These are phyloP conservation scores for Rhynchonycteris naso DNA, from an alignment of 2,797 vertebrate genomes.

Conservation along the genomic window DNA sequence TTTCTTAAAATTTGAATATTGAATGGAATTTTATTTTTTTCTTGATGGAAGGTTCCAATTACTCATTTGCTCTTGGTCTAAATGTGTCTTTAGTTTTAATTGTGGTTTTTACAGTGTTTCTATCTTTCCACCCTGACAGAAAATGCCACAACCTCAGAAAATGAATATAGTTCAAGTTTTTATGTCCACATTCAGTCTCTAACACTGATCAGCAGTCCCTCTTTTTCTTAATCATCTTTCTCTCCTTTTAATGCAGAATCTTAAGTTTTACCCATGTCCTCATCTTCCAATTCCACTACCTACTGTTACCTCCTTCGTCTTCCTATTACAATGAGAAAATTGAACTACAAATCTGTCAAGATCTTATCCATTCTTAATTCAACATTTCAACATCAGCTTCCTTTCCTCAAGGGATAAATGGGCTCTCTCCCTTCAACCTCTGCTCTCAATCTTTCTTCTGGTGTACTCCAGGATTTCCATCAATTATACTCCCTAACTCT, in stretches of 20 bases:
- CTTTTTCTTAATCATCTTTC: neutral
- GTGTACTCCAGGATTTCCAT: neutral
- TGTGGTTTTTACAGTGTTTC: neutral
- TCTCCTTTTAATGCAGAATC: neutral
- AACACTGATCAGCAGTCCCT: neutral
- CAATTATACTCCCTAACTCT: neutral
- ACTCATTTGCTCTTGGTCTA: neutral
- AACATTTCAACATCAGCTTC: slow-evolving; percentile 13
- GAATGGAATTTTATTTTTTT: slow-evolving; percentile 17
- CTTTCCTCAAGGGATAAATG: neutral
- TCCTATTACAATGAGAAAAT: neutral
- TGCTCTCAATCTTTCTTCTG: neutral
- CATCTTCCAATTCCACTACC: neutral
- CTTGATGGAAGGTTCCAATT: slow-evolving; percentile 9
- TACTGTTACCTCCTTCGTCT: neutral
- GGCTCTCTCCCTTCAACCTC: neutral
- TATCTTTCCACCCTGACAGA: neutral
- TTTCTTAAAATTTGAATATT: slow-evolving; percentile 34
- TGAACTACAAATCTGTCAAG: neutral
- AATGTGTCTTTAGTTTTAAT: neutral
- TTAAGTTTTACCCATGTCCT: neutral
- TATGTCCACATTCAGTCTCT: neutral
- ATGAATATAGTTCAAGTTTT: neutral
- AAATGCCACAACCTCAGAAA: neutral
- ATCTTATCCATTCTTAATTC: neutral